Evolutionary conservation across 1,140 invertebrate genomes (phyloP).

Genomic region (Tetramorium alpestre): DNA sequence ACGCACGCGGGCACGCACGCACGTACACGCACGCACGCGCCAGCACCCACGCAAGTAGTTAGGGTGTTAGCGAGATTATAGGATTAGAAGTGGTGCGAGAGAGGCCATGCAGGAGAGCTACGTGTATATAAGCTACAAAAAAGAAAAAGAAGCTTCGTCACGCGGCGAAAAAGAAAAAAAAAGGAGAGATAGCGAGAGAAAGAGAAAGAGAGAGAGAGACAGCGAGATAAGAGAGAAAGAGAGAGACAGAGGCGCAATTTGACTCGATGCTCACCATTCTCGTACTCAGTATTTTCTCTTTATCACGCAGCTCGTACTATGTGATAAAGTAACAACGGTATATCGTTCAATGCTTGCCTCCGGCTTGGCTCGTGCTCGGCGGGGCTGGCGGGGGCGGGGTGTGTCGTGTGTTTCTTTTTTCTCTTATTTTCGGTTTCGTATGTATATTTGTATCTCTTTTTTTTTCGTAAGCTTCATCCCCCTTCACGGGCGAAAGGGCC

Average conservation of each 20-base stretch:
- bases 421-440: slow-evolving; percentile 67
- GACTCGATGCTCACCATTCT: slow-evolving; percentile 85
- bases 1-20: slow-evolving; percentile 55
- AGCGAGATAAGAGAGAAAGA: slow-evolving; percentile 69
- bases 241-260: slow-evolving; percentile 74
- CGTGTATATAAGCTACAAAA: slow-evolving; percentile 49
- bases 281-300: slow-evolving; percentile 73
- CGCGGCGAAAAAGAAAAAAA: slow-evolving; percentile 50
- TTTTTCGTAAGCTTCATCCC: slow-evolving; percentile 25
- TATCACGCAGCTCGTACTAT: slow-evolving; percentile 79
- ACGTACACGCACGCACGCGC: slow-evolving; percentile 57
- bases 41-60: slow-evolving; percentile 71
- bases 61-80: slow-evolving; percentile 74
- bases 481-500: slow-evolving; percentile 28
- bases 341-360: slow-evolving; percentile 75
- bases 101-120: slow-evolving; percentile 70
- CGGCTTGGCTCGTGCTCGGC: slow-evolving; percentile 84
- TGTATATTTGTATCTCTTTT: background rate
- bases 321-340: slow-evolving; percentile 74
- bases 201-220: slow-evolving; percentile 67
- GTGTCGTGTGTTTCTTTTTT: slow-evolving; percentile 67
- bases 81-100: slow-evolving; percentile 66
- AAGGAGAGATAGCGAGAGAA: slow-evolving; percentile 50
- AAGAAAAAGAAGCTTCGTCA: slow-evolving; percentile 61
- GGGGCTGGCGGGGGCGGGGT: slow-evolving; percentile 84